phyloP scores from a whole-genome alignment of 2,113 vertebrate species.

The Tetrao urogallus region DNA sequence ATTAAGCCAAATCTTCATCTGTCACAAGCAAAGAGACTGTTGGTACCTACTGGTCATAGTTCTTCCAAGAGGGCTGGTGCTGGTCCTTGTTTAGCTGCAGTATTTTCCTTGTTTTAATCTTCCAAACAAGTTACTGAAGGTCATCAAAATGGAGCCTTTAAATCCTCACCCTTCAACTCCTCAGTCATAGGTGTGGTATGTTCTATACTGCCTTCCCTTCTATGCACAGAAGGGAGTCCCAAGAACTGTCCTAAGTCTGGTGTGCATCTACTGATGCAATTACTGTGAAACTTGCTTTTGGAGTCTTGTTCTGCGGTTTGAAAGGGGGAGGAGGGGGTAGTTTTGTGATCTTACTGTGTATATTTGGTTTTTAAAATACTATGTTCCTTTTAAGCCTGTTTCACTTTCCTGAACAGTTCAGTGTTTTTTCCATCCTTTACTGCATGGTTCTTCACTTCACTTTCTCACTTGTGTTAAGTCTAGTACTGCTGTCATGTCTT shows the following conservation, averaged over 20 bases:
- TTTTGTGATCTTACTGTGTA: slow-evolving; percentile 65
- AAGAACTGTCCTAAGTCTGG: not conserved
- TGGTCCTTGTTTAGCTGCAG: slow-evolving; percentile 49
- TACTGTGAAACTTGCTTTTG: slow-evolving; percentile 48
- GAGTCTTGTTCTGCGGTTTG: slow-evolving; percentile 30
- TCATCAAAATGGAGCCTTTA: slow-evolving; percentile 59
- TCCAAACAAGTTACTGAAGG: slow-evolving; percentile 33
- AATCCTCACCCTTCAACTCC: slow-evolving; percentile 54
- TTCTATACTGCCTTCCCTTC: slow-evolving; percentile 2
- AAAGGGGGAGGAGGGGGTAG: slow-evolving; percentile 50
- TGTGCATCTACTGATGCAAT: not conserved
- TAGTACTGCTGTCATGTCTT: slow-evolving; percentile 49
- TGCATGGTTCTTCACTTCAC: slow-evolving; percentile 53
- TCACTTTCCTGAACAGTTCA: slow-evolving; percentile 23
- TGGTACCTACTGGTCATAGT: not conserved
- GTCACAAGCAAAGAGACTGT: not conserved
- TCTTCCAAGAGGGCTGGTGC: slow-evolving; percentile 34
- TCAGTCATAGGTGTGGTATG: slow-evolving; percentile 14
- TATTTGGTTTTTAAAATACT: slow-evolving; percentile 64
- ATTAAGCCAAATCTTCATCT: slow-evolving; percentile 5
- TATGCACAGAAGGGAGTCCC: not conserved
- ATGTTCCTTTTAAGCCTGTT: slow-evolving; percentile 63
- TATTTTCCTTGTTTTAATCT: slow-evolving; percentile 53
- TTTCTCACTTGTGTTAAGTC: slow-evolving; percentile 42
- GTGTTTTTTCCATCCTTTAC: slow-evolving; percentile 29